Evolutionary conservation across 2,888 invertebrate species (phyloP).

Genomic region (Eremobia ochroleuca): DNA sequence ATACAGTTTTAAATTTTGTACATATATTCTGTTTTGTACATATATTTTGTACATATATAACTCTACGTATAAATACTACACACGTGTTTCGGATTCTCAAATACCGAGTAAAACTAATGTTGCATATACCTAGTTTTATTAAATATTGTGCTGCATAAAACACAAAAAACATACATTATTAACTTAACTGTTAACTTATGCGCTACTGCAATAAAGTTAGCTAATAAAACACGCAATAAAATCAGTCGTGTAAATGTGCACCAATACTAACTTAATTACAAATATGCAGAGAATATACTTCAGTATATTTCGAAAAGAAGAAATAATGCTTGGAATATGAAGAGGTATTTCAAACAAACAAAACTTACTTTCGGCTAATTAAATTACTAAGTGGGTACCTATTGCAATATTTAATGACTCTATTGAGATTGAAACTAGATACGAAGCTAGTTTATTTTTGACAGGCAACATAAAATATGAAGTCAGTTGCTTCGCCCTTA

Average conservation of each 20-base stretch:
- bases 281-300: conserved; percentile 7
- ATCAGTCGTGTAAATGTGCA: neutral
- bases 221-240: conserved; percentile 20
- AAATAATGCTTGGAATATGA: neutral
- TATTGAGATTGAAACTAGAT: too few species aligned
- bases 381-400: neutral
- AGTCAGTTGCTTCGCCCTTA: neutral
- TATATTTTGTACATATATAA: too few species aligned
- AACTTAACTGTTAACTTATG: neutral
- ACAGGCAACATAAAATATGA: neutral
- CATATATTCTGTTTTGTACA: too few species aligned
- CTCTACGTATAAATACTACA: too few species aligned
- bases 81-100: too few species aligned
- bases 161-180: neutral
- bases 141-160: neutral
- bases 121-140: neutral
- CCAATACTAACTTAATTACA: neutral
- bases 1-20: too few species aligned
- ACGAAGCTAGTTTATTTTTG: neutral
- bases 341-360: neutral
- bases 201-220: conserved; percentile 12
- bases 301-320: conserved; percentile 18
- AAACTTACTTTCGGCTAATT: neutral
- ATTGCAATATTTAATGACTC: conserved; percentile 9
- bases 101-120: too few species aligned